Percentiles rank a stretch among this genome's conserved stretches.
Evolutionary conservation across 2,797 vertebrate species (phyloP).

Genomic region (Enteromius afrohamiltoni): DNA sequence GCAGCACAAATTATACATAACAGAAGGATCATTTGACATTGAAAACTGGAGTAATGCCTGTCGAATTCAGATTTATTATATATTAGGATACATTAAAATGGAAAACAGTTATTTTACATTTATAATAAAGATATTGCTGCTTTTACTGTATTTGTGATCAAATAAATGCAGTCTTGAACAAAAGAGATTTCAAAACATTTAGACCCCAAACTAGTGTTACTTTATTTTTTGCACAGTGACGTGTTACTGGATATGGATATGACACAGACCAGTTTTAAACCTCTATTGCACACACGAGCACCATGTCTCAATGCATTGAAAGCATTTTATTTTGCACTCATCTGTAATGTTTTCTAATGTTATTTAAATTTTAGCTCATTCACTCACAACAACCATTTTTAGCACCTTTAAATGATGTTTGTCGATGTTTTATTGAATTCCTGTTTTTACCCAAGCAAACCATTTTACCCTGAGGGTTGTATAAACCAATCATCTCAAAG

Average conservation of each 20-base stretch:
- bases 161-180: too few species aligned
- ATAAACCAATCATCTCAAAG: conserved; percentile 25
- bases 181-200: not conserved
- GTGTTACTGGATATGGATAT: not conserved
- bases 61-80: not conserved
- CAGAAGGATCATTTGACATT: too few species aligned
- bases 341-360: not conserved
- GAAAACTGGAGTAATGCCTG: not conserved
- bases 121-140: not conserved
- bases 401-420: not conserved
- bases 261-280: not conserved
- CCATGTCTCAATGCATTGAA: not conserved
- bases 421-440: not conserved
- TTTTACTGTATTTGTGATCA: not conserved
- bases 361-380: not conserved
- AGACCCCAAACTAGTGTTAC: not conserved
- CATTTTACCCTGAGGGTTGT: not conserved
- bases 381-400: not conserved
- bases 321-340: not conserved
- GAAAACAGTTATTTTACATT: too few species aligned
- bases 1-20: too few species aligned
- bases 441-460: conserved; percentile 1
- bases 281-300: not conserved
- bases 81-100: too few species aligned
- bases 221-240: not conserved